Evolutionary conservation across 2,888 invertebrate genomes (phyloP), one percentile per base, ranked within the genome.

Genomic region (Thera britannica): DNA sequence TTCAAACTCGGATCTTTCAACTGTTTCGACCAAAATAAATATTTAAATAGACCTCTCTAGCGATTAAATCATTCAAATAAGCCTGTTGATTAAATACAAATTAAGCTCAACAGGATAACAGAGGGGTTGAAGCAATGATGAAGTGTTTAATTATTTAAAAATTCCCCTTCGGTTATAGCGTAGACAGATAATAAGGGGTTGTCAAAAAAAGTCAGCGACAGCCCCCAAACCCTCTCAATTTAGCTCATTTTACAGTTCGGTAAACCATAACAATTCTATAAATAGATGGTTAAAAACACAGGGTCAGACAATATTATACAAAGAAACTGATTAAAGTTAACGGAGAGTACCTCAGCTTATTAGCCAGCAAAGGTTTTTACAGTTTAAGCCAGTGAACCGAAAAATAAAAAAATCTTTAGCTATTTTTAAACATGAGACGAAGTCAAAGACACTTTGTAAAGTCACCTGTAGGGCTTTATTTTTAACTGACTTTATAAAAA

Each of bases 401-500:
- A 44, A 49, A 58, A 46, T 35, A 8, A 35, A 41, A 49, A 67
- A 67, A 61, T 62, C 58, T 48, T 54, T 51, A 41, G 58, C 67
- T 65, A 69, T 66, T 65, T 58, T 36, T 62, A 65, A 34, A 23
- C 35, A 48, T 48, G 58, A 62, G 44, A 61, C 57, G 49, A 56
- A 69, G 62, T 63, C 58, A 58, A 66, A 69, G 58, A 63, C 68
- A 56, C 58, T 68, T 68, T 64, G 64, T 58, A 58, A 44, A 44
- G 12, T 52, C 23, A 23, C 23, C 23, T 3, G n/a, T 46, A 63
- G 66, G 57, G 59, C 66, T 41, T 41, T 7, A 41, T 41, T 41
- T 41, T 41, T 5, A 7, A 41, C 1, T 41, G 41, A 7, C 41
- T 23, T 23, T 23, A 23, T 23, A 23, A 23, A 23, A 23, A 23